A percentile compares a stretch with the other conserved stretches of the same genome.
Conservation (phyloP, 2,888 invertebrate species). For the Macrosoma leucophasiata region DNA sequence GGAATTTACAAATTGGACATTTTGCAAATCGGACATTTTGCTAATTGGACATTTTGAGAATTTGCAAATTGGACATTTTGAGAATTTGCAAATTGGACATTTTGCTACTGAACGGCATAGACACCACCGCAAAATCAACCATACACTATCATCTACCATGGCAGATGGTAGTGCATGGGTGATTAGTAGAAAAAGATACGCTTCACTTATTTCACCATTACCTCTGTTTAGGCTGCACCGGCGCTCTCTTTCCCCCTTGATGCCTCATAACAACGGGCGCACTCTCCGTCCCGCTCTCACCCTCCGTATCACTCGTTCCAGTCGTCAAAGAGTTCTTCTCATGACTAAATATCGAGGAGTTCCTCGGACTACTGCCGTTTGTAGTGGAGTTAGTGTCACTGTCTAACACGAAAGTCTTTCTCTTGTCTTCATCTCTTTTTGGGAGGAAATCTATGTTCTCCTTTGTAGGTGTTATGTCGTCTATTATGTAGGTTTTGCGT, state of each 20-base stretch:
- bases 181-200: too few relatives aligned
- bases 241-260: conserved; percentile 36
- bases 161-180: too few relatives aligned
- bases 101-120: too few relatives aligned
- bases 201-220: too few relatives aligned
- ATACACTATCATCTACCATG: too few relatives aligned
- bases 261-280: conserved; percentile 57
- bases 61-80: too few relatives aligned
- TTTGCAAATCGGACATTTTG: too few relatives aligned
- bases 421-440: conserved; percentile 50
- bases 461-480: conserved; percentile 58
- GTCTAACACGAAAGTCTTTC: conserved; percentile 65
- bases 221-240: conserved; percentile 53
- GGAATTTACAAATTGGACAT: too few relatives aligned
- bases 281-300: conserved; percentile 62
- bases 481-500: conserved; percentile 57
- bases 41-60: too few relatives aligned
- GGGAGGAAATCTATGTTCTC: conserved; percentile 55
- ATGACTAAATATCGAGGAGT: conserved; percentile 64
- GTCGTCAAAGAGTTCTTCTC: conserved; percentile 51
- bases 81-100: too few relatives aligned
- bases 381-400: conserved; percentile 68
- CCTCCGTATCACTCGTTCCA: conserved; percentile 61
- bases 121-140: too few relatives aligned
- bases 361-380: conserved; percentile 65